Evolutionary conservation across 2,797 vertebrate species (phyloP), one percentile per base, ranked within the genome.

Genomic region (Protonibea diacanthus): DNA sequence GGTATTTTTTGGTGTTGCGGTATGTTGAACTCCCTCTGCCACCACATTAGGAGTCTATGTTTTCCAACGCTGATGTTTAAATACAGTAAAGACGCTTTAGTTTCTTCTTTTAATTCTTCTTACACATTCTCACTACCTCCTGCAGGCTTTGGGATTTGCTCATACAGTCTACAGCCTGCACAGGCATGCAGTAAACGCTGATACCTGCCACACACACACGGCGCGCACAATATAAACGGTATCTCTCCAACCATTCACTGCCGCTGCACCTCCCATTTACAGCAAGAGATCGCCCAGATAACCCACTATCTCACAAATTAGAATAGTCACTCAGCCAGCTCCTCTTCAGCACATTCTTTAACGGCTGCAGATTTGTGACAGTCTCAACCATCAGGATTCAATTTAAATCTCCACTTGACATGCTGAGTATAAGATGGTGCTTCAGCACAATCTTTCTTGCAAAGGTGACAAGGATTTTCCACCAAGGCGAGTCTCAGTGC

Each of bases 231-330:
- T 68, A 72, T 79, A 63, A 83, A 67, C 33, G 6, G 45, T 78
- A 80, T 86, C 84, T 83, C 73, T 74, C 76, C 51, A 71, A 76
- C 65, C 67, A 82, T 80, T 88, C 81, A 51, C 78, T 61, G 78
- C 61, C 1, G 55, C 71, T 77, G 74, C 73, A 80, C 82, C 81
- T 88, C 65, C 80, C 83, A 77, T 82, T 86, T 78, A 76, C 86
- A 89, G 88, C 84, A 62, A 6, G 77, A 89, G 88, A 92, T 92
- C 80, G 78, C 64, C 69, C 71, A 82, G 90, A 93, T 92, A 93
- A 89, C 81, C 88, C 82, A 80, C 87, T 88, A 89, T 87, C 83
- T 89, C 83, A 65, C 79, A 88, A 91, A 92, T 91, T 89, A 88
- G 80, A 88, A 84, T 61, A 83, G 89, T 88, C 88, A 80, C 77